Evolutionary conservation across 2,888 invertebrate genomes (phyloP).

Genomic region (Dryocosmus kuriphilus): DNA sequence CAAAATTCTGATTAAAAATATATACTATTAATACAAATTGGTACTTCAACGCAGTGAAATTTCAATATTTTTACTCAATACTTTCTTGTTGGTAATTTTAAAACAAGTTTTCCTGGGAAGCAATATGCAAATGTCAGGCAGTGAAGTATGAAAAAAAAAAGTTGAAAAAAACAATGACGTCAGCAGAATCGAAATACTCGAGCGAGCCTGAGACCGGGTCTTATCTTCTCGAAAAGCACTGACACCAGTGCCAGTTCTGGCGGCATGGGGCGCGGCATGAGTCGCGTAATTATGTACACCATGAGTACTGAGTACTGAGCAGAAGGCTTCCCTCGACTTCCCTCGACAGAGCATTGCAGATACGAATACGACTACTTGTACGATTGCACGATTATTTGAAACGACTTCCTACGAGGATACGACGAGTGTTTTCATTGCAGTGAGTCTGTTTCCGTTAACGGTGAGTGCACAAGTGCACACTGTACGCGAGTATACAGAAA

Average conservation of each 20-base stretch:
- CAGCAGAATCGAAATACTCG: slow-evolving; percentile 21
- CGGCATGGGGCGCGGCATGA: not conserved
- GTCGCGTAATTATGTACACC: not conserved
- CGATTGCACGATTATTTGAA: not conserved
- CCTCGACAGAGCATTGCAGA: not conserved
- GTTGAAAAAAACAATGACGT: slow-evolving; percentile 3
- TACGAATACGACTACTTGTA: slow-evolving; percentile 31
- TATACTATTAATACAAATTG: too few species aligned
- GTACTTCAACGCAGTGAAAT: not conserved
- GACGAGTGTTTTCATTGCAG: slow-evolving; percentile 24
- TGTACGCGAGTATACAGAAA: too few species aligned
- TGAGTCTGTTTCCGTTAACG: slow-evolving; percentile 29
- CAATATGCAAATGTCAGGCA: not conserved
- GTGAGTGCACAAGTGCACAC: too few species aligned
- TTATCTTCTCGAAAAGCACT: slow-evolving; percentile 23
- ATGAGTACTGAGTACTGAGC: not conserved
- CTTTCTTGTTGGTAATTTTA: not conserved
- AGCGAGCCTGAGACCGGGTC: slow-evolving; percentile 10
- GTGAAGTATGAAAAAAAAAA: not conserved
- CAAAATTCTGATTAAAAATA: too few species aligned
- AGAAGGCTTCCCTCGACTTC: slow-evolving; percentile 9
- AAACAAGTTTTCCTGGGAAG: not conserved
- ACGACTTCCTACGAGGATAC: not conserved
- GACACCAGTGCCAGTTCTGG: slow-evolving; percentile 11
- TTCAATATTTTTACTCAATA: not conserved